Evolutionary conservation across 2,888 invertebrate species (phyloP).

Genomic region (Norana najaformis): DNA sequence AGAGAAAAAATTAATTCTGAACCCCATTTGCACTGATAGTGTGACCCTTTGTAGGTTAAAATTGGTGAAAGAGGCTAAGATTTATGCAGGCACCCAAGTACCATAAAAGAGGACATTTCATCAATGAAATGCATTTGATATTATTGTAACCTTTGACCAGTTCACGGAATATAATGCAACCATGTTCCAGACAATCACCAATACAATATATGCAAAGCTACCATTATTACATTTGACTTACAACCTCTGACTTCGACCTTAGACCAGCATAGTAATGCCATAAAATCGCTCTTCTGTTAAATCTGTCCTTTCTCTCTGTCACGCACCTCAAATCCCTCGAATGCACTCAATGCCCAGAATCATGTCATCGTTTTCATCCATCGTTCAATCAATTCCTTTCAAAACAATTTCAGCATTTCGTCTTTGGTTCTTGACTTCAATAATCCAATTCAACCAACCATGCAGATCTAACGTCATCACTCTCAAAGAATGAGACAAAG

Average conservation of each 20-base stretch:
- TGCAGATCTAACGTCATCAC: neutral
- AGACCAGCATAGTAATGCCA: neutral
- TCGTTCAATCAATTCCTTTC: conserved; percentile 5
- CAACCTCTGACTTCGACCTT: neutral
- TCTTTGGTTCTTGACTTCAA: neutral
- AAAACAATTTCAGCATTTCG: neutral
- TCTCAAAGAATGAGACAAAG: neutral
- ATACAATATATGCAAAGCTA: neutral
- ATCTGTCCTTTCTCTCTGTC: neutral
- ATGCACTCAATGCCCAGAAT: neutral
- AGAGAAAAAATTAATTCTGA: neutral
- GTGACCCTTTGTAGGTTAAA: neutral
- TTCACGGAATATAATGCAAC: neutral
- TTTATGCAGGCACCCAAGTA: neutral
- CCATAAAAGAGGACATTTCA: neutral
- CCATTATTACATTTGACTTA: neutral
- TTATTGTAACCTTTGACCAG: neutral
- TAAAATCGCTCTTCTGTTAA: neutral
- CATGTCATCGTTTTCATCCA: neutral
- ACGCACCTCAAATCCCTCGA: neutral
- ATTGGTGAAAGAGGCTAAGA: neutral
- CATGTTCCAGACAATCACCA: neutral
- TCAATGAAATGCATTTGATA: neutral
- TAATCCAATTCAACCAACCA: neutral
- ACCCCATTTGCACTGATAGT: neutral